Evolutionary conservation across 1,140 invertebrate species (phyloP), one percentile per base, ranked within the genome.

Genomic region (Zaprionus taronus): DNA sequence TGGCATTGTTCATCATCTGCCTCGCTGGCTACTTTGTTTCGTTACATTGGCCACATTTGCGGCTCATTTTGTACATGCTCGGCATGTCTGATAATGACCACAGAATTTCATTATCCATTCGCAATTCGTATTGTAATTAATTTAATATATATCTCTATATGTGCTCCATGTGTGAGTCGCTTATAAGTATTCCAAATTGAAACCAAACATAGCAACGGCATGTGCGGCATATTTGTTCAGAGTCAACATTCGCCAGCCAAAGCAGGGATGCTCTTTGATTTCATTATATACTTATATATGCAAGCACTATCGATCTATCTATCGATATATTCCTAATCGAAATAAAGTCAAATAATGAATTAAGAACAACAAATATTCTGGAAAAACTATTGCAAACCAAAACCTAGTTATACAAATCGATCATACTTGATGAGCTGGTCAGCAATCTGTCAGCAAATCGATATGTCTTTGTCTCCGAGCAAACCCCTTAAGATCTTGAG

Each of bases 111-210:
- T 87, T 87, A 84, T 89, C 84, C 85, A 90, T 87, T 84, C 81
- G 81, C 67, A 83, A 79, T 90, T 90, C 84, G 84, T 87, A 79
- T 79, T 84, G 84, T 87, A 87, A 87, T 87, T 87, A 87, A 87
- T 90, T 87, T 84, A 89, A 89, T 89, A 90, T 81, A 90, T 72
- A 76, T 64, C 68, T 28, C 68, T 28, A 55, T 36, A 7, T 47
- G 26, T 17, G 24, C 44, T 51, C 12, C 22, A 41, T 58, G 56
- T 61, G 34, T 44, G 60, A n/a, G 58, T 36, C 22, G 60, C n/a
- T 63, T 49, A 71, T 64, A 73, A 49, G 38, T 60, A 60, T 51
- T 57, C 26, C 38, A 12, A 58, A n/a, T 57, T 15, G 17, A 34
- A 60, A 9, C 17, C 24, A 41, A 51, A 51, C 20, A 55, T 55